Evolutionary conservation across 92 coral and sea anemone genomes (phyloP), one percentile per base, ranked within the genome.

Genomic region (Bergia puertoricense): DNA sequence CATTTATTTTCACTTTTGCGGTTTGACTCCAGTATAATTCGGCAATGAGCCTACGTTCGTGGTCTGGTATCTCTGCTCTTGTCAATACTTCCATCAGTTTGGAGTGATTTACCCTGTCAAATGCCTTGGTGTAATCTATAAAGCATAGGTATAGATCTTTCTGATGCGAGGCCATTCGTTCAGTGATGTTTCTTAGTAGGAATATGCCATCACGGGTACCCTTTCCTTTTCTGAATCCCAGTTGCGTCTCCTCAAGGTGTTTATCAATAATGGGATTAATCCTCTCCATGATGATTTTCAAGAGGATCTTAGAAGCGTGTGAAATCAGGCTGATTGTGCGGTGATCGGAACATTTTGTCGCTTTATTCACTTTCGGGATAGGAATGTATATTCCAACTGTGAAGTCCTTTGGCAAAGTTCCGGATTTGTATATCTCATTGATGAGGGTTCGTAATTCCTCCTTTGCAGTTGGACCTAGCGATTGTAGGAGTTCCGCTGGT

Each of bases 191-290:
- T 41, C 88, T 85, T 54, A 71, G 79, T 42, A 22, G 75, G 80
- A 77, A 46, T 45, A 8, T 59, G 23, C 59, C 43, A 39, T 72
- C 88, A 22, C n/a, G 23, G 2, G 80, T 71, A 39, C 79, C 42
- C n/a, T 77, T 85, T 43, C 48, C 88, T 69, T 54, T 77, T 42
- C 88, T 85, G 48, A 85, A 85, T n/a, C 88, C 88, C 15, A 77
- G 79, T 41, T 85, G 88, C 13, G 76, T 72, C 22, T 72, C 76
- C 11, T 22, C n/a, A 8, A 73, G 43, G 43, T 30, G 9, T 36
- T 3, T 77, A 59, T 82, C 86, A 68, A 65, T 42, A 30, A 77
- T 68, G 43, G 88, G 48, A n/a, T 56, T 71, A 66, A 85, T 71
- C 44, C 79, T 10, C 76, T 68, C 51, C 45, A n/a, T 74, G 23